Evolutionary conservation across 2,888 invertebrate genomes (phyloP).

Genomic region (Patella depressa): DNA sequence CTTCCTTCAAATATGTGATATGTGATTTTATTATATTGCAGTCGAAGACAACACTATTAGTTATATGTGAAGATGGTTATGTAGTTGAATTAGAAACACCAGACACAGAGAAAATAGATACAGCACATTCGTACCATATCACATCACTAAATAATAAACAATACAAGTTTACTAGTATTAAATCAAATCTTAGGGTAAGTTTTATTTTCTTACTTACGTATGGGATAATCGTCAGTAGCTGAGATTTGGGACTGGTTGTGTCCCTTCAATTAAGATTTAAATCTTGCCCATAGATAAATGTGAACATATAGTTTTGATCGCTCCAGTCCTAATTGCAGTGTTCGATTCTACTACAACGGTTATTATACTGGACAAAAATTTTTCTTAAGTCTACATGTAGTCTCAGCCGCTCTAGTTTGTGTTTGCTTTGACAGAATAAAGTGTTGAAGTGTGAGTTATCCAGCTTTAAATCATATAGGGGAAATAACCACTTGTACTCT

Average conservation of each 20-base stretch:
- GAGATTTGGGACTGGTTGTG: too few species aligned
- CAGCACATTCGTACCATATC: conserved; percentile 67
- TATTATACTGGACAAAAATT: too few species aligned
- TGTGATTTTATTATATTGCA: conserved; percentile 35
- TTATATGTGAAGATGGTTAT: conserved; percentile 66
- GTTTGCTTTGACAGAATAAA: too few species aligned
- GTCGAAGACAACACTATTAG: conserved; percentile 62
- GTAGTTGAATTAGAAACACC: conserved; percentile 68
- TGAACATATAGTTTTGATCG: not conserved
- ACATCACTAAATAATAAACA: conserved; percentile 51
- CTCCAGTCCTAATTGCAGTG: not conserved
- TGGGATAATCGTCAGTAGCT: too few species aligned
- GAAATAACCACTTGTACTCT: too few species aligned
- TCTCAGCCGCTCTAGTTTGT: too few species aligned
- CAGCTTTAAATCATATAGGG: too few species aligned
- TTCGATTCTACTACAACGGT: not conserved
- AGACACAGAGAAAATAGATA: conserved; percentile 64
- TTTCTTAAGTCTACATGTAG: too few species aligned
- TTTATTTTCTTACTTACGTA: not conserved
- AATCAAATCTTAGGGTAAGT: conserved; percentile 66
- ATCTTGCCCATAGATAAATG: not conserved
- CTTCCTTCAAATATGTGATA: too few species aligned
- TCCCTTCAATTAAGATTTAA: too few species aligned
- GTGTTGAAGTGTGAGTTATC: too few species aligned
- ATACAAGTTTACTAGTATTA: conserved; percentile 68